Base-by-base conservation (phyloP, 2,888 invertebrate genomes). In the Drosophila hawaiiensis region DNA sequence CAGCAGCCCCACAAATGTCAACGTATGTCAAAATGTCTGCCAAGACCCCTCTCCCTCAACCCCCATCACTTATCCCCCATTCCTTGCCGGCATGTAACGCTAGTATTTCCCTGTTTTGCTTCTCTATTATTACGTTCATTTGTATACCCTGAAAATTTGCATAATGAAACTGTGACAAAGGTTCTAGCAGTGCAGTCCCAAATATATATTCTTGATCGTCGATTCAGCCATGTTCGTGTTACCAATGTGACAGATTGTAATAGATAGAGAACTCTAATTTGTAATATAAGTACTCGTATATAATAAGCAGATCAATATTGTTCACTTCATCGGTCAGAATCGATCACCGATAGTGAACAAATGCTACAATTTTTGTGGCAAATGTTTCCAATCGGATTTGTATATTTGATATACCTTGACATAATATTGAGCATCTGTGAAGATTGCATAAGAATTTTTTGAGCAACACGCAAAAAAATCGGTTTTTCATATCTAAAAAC, bases 11-110 rank as follows among this genome's bases (percentile, higher is more conserved):
- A 75, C 56, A 73, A 68, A 76, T 78, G 80, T 82, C 68, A 68
- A 66, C 82, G 73, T 68, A 75, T 83, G 80, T 84, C 76, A 82
- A 82, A 76, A 76, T 76, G 79, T 66, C 74, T 63, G 64, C 52
- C 16, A 47, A 47, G 25, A 25, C 16, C 47, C 52, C 56, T 39
- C 41, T 35, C n/a, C 39, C 14, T 3, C 33, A 4, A 37, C 3
- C 28, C n/a, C 28, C 54, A 3, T 37, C 19, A 19, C 9, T 5
- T 43, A 7, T 39, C 28, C 35, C 7, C 14, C 33, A 12, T 37
- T 19, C 22, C n/a, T 19, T 52, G n/a, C 4, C 39, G 28, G 25
- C 14, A 41, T 22, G 22, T 31, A 31, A n/a, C 29, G n/a, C 37
- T 49, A 14, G 50, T 61, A 33, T 25, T 50, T 65, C 59, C 52